Conservation (phyloP, 2,888 invertebrate species). For the Blastobasis lacticolella region DNA sequence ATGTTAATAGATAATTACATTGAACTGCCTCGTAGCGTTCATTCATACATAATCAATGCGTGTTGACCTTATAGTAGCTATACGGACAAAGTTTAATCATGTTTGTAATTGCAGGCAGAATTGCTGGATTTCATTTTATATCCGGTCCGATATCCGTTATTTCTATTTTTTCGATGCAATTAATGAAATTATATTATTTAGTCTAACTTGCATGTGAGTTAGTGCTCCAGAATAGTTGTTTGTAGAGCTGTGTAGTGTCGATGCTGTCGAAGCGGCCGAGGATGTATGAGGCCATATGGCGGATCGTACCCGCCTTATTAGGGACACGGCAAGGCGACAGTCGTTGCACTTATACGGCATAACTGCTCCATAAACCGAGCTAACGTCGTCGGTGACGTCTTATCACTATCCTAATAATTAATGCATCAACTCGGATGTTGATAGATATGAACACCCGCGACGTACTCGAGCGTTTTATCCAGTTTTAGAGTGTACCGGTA, state of each 20-base stretch:
- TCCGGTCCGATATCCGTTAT: too few species aligned
- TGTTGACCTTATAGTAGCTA: slow-evolving; percentile 16
- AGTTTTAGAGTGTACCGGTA: slow-evolving; percentile 20
- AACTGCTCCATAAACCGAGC: slow-evolving; percentile 58
- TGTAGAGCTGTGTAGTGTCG: slow-evolving; percentile 29
- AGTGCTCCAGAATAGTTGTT: slow-evolving; percentile 29
- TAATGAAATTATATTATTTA: too few species aligned
- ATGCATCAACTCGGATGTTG: too few species aligned
- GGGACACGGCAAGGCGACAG: slow-evolving; percentile 69
- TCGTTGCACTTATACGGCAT: slow-evolving; percentile 72
- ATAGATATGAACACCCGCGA: background rate
- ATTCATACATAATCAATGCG: slow-evolving; percentile 21
- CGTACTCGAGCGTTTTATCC: slow-evolving; percentile 17
- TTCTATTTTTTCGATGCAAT: too few species aligned
- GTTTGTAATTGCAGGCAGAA: slow-evolving; percentile 1
- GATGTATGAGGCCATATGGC: slow-evolving; percentile 70
- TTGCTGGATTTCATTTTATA: too few species aligned
- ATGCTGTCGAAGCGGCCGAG: slow-evolving; percentile 46
- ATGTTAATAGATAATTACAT: too few species aligned
- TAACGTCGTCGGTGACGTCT: slow-evolving; percentile 37
- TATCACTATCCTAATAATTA: slow-evolving; percentile 31
- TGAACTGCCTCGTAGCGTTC: background rate
- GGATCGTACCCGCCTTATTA: slow-evolving; percentile 57
- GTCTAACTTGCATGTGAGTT: too few species aligned
- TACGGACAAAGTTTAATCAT: slow-evolving; percentile 13